A percentile compares a stretch with the other conserved stretches of the same genome.
Evolutionary conservation across 2,113 vertebrate genomes (phyloP).

Genomic region (Podarcis muralis): DNA sequence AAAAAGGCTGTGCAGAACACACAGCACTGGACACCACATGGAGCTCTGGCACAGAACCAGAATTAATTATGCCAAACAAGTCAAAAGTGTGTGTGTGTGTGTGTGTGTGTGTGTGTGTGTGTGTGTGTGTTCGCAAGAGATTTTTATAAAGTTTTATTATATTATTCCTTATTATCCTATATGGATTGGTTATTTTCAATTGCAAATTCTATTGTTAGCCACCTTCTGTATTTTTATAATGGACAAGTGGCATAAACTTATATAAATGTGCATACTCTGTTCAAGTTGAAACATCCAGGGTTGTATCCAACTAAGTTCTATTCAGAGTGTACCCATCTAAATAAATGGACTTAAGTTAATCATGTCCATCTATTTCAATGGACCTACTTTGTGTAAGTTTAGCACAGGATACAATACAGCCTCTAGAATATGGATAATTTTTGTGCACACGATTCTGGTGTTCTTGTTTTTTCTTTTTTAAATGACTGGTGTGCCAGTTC

Average conservation of each 20-base stretch:
- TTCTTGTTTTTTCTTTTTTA: not conserved
- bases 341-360: too few species aligned
- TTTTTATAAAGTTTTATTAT: too few species aligned
- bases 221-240: not conserved
- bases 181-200: not conserved
- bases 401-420: too few species aligned
- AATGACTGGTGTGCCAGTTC: not conserved
- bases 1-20: not conserved
- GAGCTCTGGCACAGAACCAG: not conserved
- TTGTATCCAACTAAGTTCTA: too few species aligned
- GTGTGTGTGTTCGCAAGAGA: too few species aligned
- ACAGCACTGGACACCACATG: not conserved
- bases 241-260: not conserved
- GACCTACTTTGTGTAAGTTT: too few species aligned
- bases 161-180: not conserved
- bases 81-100: too few species aligned
- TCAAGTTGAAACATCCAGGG: not conserved
- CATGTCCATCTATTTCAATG: too few species aligned
- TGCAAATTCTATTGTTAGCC: not conserved
- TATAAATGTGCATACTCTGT: not conserved
- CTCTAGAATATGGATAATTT: not conserved
- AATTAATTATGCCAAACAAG: too few species aligned
- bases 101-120: too few species aligned
- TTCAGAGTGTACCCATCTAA: too few species aligned
- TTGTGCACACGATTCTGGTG: not conserved